phyloP scores from a whole-genome alignment of 2,797 vertebrate genomes.

The Myotis planiceps region DNA sequence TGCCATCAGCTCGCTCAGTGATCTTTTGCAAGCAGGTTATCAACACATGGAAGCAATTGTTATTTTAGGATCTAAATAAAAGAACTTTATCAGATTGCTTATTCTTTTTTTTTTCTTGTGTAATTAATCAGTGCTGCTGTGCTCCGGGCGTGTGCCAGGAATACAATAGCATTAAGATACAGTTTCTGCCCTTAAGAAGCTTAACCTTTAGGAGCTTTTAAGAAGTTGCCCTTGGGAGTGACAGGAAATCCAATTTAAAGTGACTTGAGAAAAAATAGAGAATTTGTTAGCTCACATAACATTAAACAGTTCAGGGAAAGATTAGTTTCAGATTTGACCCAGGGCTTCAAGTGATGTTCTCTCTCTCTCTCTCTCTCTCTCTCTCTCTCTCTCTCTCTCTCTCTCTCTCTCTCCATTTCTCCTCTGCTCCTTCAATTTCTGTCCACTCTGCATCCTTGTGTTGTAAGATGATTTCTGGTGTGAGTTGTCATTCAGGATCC shows the following conservation, averaged over 20 bases:
- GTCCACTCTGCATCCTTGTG: neutral
- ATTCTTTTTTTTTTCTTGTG: neutral
- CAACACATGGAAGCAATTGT: neutral
- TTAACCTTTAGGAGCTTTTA: neutral
- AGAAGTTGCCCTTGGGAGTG: neutral
- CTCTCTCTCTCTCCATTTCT: neutral
- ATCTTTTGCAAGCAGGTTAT: neutral
- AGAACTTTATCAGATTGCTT: neutral
- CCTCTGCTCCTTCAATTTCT: neutral
- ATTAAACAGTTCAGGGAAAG: neutral
- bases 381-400: neutral
- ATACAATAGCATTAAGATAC: neutral
- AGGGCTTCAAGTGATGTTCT: neutral
- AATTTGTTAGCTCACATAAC: neutral
- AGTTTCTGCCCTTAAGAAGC: neutral
- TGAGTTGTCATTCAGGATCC: neutral
- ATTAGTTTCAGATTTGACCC: neutral
- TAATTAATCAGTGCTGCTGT: neutral
- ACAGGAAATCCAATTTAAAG: conserved; percentile 20
- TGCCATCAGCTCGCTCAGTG: neutral
- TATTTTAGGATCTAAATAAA: neutral
- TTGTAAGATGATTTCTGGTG: neutral
- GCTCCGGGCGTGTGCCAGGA: neutral
- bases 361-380: neutral
- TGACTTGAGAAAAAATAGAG: neutral